Base-by-base conservation (phyloP, 2,113 vertebrate genomes). In the Peromyscus leucopus region DNA sequence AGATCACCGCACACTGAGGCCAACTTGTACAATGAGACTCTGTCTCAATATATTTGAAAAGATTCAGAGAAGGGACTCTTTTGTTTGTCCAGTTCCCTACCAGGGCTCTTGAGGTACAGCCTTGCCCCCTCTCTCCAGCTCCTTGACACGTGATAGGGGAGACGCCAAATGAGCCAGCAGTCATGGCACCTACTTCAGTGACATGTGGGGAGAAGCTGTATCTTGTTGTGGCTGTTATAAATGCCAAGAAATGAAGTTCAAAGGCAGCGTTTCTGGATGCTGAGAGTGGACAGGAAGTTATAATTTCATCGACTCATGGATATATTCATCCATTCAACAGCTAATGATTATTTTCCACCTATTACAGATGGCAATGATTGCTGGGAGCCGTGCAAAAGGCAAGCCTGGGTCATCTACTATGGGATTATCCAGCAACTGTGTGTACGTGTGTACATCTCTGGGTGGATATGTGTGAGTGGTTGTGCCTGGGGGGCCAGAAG, bases 331-430 rank as follows among this genome's bases (percentile, higher is more conserved):
- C 87, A 69, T 65, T 94, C 39, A 55, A 48, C 2, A 26, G n/a
- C 55, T 78, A 17, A 3, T 7, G 5, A 21, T 21, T 31, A 19
- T 36, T 33, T 89, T 96, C 39, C 46, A 16, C 26, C 21, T 3
- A 46, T 2, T 16, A 72, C 12, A 39, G 78, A 39, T 31, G 7
- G 22, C 6, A 7, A 22, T 22, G 71, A 91, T 55, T 48, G 39
- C 0, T 51, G 36, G 6, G 7, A 36, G 2, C 3, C 33, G 22
- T 1, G 0, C n/a, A 80, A 39, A 19, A 9, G 16, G 2, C 24
- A 91, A 48, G 61, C 2, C 1, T 1, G 7, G 4, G 22, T 2
- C 39, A 8, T 76, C 10, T 89, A 11, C 31, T 67, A 33, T 78
- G 12, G 13, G 12, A 59, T 2, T 8, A 31, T 12, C 11, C 0